Conservation (phyloP, 1,140 invertebrate genomes). For the Hyles vespertilio region DNA sequence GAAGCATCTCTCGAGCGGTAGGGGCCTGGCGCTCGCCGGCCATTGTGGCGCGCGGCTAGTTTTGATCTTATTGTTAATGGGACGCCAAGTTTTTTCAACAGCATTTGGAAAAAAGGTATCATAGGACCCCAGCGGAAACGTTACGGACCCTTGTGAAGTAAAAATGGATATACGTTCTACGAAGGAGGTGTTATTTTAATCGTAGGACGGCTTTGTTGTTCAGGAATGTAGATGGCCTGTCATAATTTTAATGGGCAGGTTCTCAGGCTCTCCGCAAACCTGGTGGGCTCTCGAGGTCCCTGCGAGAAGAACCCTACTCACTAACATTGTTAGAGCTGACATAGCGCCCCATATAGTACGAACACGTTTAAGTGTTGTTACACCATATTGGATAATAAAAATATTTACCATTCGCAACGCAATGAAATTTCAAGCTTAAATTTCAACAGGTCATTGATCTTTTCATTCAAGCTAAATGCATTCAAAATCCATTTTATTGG, state of each 20-base stretch:
- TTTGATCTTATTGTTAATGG: slow-evolving; percentile 76
- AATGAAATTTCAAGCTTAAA: too few relatives aligned
- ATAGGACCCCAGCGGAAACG: slow-evolving; percentile 71
- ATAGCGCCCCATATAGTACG: too few relatives aligned
- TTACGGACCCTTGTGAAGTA: slow-evolving; percentile 68
- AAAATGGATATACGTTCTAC: slow-evolving; percentile 69
- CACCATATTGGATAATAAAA: slow-evolving; percentile 3
- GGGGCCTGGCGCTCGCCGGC: slow-evolving; percentile 67
- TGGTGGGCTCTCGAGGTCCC: slow-evolving; percentile 23
- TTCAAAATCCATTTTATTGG: too few relatives aligned
- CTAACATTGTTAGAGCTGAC: too few relatives aligned
- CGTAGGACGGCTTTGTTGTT: slow-evolving; percentile 67
- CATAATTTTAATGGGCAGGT: slow-evolving; percentile 70
- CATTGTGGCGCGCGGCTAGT: slow-evolving; percentile 72
- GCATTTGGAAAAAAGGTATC: slow-evolving; percentile 67
- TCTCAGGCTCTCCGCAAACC: slow-evolving; percentile 47
- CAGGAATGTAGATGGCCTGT: slow-evolving; percentile 72
- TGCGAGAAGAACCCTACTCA: too few relatives aligned
- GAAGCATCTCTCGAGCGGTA: slow-evolving; percentile 57
- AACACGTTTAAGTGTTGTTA: too few relatives aligned
- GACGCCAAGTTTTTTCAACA: slow-evolving; percentile 71
- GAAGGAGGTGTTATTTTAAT: slow-evolving; percentile 73
- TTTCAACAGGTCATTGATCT: too few relatives aligned
- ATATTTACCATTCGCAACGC: too few relatives aligned
- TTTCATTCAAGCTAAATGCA: too few relatives aligned